Evolutionary conservation across 2,113 vertebrate species (phyloP).

Genomic region (Cacatua alba): DNA sequence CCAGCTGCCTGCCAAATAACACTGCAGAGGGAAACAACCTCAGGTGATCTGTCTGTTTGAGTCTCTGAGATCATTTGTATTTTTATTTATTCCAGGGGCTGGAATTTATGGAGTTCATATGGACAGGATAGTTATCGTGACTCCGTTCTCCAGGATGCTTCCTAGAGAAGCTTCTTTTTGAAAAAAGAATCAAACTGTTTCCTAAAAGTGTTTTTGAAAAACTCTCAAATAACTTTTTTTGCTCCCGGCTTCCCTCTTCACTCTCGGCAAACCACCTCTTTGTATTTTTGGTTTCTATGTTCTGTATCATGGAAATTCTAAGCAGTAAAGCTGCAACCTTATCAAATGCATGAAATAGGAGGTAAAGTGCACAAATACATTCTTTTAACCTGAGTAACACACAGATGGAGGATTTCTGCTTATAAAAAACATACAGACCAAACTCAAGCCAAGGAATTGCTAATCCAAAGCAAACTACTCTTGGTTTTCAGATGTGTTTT

Average conservation of each 20-base stretch:
- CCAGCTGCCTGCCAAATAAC: slow-evolving; percentile 57
- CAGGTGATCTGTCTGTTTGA: slow-evolving; percentile 28
- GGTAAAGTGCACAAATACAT: neutral
- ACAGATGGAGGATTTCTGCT: neutral
- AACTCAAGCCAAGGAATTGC: neutral
- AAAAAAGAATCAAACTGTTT: neutral
- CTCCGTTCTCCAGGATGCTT: neutral
- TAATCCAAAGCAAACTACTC: neutral
- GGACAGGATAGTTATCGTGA: neutral
- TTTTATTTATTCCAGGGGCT: neutral
- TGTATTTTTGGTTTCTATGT: neutral
- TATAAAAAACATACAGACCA: neutral
- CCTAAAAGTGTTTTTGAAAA: neutral
- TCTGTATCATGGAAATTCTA: neutral
- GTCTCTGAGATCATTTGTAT: neutral
- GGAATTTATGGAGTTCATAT: neutral
- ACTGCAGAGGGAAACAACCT: neutral
- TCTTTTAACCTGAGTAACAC: neutral
- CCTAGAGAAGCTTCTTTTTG: neutral
- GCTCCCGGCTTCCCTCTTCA: neutral
- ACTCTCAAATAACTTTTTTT: neutral
- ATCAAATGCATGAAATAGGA: neutral
- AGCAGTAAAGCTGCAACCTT: neutral
- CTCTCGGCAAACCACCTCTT: neutral
- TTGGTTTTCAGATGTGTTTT: neutral